These are phyloP conservation scores for Abramis brama DNA, from an alignment of 2,113 vertebrate species.

Conservation along the genomic window DNA sequence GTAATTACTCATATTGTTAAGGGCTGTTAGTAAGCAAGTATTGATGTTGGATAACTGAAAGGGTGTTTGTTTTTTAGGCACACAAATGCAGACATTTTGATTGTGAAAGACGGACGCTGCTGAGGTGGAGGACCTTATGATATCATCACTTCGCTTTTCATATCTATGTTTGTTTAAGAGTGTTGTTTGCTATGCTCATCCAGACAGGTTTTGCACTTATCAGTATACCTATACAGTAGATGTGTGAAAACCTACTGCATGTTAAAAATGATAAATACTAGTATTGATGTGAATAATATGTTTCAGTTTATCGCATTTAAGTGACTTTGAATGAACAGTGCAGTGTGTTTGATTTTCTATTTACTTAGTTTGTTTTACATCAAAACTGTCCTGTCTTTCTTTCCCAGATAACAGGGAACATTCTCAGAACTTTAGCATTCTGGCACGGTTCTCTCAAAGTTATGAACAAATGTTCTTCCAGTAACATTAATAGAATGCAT, in stretches of 20 bases:
- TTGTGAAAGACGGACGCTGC: constrained; percentile 63
- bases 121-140: constrained; percentile 48
- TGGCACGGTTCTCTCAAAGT: too few relatives aligned
- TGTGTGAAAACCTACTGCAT: constrained; percentile 11
- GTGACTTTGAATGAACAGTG: neutral
- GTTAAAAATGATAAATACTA: neutral
- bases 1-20: neutral
- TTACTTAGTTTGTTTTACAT: neutral
- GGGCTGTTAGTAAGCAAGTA: neutral
- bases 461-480: too few relatives aligned
- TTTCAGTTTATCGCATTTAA: neutral
- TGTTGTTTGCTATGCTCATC: neutral
- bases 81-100: constrained; percentile 67
- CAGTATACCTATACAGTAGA: constrained; percentile 20
- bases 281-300: neutral
- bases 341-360: neutral
- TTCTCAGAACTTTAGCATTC: too few relatives aligned
- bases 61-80: constrained; percentile 55
- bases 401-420: too few relatives aligned
- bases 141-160: constrained; percentile 22
- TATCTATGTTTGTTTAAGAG: constrained; percentile 36
- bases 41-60: neutral
- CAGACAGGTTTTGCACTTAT: neutral
- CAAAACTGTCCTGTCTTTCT: neutral
- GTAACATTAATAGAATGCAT: too few relatives aligned